phyloP scores from a whole-genome alignment of 2,797 vertebrate species.

The Danio tinwini region DNA sequence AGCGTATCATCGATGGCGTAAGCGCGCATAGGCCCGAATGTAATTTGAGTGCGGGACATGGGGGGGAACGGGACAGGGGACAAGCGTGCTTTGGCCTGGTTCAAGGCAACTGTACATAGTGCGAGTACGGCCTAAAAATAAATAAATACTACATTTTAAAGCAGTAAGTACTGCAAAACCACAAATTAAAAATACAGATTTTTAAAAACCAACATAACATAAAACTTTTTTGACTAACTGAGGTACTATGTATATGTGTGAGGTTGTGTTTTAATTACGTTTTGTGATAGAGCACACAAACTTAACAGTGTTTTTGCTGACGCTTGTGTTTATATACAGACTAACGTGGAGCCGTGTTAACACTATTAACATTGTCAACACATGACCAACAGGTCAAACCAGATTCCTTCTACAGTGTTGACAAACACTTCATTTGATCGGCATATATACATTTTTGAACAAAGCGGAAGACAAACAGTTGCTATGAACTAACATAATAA shows the following conservation, averaged over 20 bases:
- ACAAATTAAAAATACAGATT: too few relatives aligned
- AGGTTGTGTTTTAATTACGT: not conserved
- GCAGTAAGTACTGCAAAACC: too few relatives aligned
- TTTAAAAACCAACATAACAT: not conserved
- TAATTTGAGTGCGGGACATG: too few relatives aligned
- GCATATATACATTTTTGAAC: not conserved
- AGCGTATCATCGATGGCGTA: too few relatives aligned
- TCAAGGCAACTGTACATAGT: too few relatives aligned
- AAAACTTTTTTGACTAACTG: not conserved
- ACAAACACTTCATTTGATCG: not conserved
- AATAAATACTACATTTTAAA: too few relatives aligned
- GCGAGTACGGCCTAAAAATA: too few relatives aligned
- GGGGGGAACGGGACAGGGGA: too few relatives aligned
- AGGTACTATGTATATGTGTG: not conserved
- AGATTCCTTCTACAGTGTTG: slow-evolving; percentile 2
- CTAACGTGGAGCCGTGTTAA: not conserved
- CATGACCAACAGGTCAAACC: slow-evolving; percentile 4
- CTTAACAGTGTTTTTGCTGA: not conserved
- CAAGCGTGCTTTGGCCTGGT: too few relatives aligned
- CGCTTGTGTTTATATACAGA: not conserved
- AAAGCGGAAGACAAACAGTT: not conserved
- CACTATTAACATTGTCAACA: slow-evolving; percentile 5
- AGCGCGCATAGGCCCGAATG: too few relatives aligned
- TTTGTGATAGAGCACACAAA: not conserved
- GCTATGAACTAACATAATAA: not conserved